These are phyloP conservation scores for Bradypodion ventrale DNA, from an alignment of 2,797 vertebrate genomes.

Conservation along the genomic window DNA sequence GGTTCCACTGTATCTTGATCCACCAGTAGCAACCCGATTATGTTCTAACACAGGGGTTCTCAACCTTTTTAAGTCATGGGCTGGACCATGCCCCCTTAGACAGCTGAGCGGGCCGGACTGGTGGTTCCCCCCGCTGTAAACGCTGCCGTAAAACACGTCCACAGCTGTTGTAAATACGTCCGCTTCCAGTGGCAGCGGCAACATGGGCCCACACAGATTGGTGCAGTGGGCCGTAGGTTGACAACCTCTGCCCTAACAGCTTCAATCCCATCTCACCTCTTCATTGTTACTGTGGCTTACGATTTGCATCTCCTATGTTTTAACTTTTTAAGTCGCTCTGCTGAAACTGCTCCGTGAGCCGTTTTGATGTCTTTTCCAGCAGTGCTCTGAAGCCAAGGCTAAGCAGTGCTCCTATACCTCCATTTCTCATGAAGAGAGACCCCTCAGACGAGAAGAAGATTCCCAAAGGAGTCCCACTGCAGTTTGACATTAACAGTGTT, in stretches of 20 bases:
- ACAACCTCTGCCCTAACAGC: neutral
- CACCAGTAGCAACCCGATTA: no score
- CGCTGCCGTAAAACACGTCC: no score
- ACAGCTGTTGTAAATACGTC: no score
- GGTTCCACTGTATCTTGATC: no score
- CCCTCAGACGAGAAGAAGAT: slow-evolving; percentile 83
- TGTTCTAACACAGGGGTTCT: no score
- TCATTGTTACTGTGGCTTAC: neutral
- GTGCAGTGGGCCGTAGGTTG: no score
- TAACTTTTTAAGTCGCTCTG: neutral
- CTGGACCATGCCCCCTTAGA: no score
- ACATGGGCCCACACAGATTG: no score
- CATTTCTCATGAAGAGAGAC: slow-evolving; percentile 78
- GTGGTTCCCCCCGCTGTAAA: no score
- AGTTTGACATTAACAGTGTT: slow-evolving; percentile 98
- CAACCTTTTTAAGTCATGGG: no score
- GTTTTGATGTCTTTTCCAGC: slow-evolving; percentile 43
- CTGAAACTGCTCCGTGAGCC: neutral
- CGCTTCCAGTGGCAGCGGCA: no score
- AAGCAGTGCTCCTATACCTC: slow-evolving; percentile 80
- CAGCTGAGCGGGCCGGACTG: no score
- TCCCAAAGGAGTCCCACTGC: slow-evolving; percentile 92
- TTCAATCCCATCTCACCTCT: neutral
- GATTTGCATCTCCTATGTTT: neutral
- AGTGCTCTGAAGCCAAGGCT: slow-evolving; percentile 83